Percentiles rank a stretch among this genome's conserved stretches.
Conservation (phyloP, 2,888 invertebrate genomes). For the Agriopis aurantiaria region DNA sequence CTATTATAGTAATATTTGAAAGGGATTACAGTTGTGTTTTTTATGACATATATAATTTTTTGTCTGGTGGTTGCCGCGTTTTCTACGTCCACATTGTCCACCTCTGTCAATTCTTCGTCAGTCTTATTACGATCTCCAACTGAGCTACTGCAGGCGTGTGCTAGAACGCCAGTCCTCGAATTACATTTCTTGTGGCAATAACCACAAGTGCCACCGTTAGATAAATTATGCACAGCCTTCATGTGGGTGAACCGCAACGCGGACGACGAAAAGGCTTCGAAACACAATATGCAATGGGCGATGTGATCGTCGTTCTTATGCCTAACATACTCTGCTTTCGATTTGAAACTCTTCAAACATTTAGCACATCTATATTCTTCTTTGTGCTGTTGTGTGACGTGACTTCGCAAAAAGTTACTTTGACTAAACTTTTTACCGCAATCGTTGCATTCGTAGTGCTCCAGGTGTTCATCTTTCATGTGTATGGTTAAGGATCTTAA, state of each 20-base stretch:
- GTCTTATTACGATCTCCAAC: slow-evolving; percentile 32
- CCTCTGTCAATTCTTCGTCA: neutral
- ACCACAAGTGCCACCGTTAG: neutral
- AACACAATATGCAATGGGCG: neutral
- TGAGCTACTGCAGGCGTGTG: neutral
- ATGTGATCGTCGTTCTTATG: neutral
- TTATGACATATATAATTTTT: neutral
- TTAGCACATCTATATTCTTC: neutral
- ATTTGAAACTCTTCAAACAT: neutral
- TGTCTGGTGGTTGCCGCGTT: neutral
- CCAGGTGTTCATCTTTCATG: neutral
- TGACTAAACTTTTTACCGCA: neutral
- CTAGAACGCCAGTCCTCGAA: neutral
- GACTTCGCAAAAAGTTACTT: neutral
- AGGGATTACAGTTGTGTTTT: neutral
- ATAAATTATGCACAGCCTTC: neutral
- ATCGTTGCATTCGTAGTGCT: neutral
- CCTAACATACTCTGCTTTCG: neutral
- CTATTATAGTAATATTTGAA: neutral
- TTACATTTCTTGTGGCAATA: neutral
- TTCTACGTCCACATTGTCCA: neutral
- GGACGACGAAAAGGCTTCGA: neutral
- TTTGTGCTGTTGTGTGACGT: neutral
- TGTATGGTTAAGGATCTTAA: neutral
- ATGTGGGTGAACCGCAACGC: neutral